Evolutionary conservation across 2,797 vertebrate species (phyloP).

Genomic region (Pyrocephalus nanus): DNA sequence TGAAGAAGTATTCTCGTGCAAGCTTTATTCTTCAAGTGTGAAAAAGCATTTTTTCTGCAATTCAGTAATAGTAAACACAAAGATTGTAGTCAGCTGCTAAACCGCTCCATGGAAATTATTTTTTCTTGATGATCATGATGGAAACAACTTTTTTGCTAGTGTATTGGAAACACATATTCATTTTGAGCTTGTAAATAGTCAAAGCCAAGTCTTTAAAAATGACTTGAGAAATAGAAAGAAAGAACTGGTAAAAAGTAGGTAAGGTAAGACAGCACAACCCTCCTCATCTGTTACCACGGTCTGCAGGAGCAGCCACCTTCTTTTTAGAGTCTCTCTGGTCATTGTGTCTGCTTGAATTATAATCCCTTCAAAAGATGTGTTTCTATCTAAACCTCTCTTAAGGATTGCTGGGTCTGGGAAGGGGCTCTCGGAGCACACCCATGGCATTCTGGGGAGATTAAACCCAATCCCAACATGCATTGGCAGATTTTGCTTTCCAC

Average conservation of each 20-base stretch:
- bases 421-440: rapidly evolving
- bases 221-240: neutral
- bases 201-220: neutral
- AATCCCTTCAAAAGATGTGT: neutral
- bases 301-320: neutral
- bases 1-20: neutral
- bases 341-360: rapidly evolving
- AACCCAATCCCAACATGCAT: rapidly evolving
- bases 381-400: neutral
- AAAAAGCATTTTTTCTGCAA: neutral
- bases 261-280: neutral
- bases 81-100: neutral
- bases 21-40: neutral
- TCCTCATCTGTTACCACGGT: neutral
- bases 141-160: neutral
- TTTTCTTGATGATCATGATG: neutral
- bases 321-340: neutral
- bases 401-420: neutral
- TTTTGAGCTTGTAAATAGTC: neutral
- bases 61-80: neutral
- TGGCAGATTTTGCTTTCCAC: neutral
- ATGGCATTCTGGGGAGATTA: neutral
- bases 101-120: neutral
- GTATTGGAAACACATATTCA: rapidly evolving
- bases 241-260: neutral